A percentile compares a stretch with the other conserved stretches of the same genome.
Conservation (phyloP, 2,888 invertebrate species). For the Meghimatium bilineatum region DNA sequence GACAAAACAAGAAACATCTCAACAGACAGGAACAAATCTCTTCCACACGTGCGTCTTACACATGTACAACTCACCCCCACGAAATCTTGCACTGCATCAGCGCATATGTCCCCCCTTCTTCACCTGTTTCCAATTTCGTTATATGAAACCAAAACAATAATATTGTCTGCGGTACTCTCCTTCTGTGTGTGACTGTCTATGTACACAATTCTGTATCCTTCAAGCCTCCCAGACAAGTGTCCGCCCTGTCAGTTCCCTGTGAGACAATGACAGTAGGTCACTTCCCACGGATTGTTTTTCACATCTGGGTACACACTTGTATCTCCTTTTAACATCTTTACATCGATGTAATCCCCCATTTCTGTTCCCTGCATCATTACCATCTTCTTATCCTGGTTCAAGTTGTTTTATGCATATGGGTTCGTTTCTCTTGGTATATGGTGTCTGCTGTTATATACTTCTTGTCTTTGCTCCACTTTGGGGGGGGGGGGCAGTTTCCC, state of each 20-base stretch:
- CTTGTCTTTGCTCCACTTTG: too few relatives aligned
- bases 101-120: background rate
- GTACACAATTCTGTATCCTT: background rate
- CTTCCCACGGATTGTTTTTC: constrained; percentile 37
- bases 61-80: background rate
- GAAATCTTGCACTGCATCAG: background rate
- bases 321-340: constrained; percentile 11
- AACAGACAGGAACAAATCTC: background rate
- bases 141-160: constrained; percentile 22
- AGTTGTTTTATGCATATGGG: too few relatives aligned
- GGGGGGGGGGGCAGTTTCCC: too few relatives aligned
- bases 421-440: too few relatives aligned
- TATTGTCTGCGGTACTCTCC: constrained; percentile 1
- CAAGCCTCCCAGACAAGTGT: background rate
- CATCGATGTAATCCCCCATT: background rate
- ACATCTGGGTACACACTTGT: background rate
- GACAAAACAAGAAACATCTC: constrained; percentile 8
- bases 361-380: background rate
- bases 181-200: background rate
- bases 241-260: constrained; percentile 6
- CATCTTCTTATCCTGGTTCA: too few relatives aligned
- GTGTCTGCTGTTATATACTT: too few relatives aligned
- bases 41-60: background rate
- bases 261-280: constrained; percentile 10
- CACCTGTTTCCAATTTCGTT: constrained; percentile 8